These are phyloP conservation scores for Lucinisca nassula DNA, from an alignment of 2,888 invertebrate genomes.

Conservation along the genomic window DNA sequence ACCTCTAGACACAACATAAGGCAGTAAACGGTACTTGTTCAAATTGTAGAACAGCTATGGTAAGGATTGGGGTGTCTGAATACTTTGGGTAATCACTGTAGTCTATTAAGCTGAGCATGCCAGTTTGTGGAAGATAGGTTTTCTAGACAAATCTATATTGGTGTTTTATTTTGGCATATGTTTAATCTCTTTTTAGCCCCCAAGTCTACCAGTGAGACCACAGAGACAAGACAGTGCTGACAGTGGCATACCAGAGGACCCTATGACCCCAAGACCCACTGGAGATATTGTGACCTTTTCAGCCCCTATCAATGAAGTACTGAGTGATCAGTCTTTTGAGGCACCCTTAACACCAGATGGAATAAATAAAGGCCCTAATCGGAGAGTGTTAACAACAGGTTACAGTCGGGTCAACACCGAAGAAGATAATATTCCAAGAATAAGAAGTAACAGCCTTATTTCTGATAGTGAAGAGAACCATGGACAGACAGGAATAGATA, in stretches of 20 bases:
- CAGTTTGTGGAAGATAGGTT: too few species aligned
- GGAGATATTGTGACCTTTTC: not conserved
- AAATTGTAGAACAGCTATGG: too few species aligned
- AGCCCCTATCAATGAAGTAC: not conserved
- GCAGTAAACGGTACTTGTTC: too few species aligned
- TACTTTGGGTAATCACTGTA: too few species aligned
- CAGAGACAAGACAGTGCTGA: constrained; percentile 19
- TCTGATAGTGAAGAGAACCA: too few species aligned
- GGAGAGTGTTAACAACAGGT: not conserved
- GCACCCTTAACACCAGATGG: not conserved
- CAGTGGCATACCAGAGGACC: constrained; percentile 31
- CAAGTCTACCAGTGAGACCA: not conserved
- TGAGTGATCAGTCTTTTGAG: not conserved
- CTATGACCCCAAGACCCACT: not conserved
- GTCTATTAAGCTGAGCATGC: too few species aligned
- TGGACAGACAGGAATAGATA: too few species aligned
- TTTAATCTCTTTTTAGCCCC: not conserved
- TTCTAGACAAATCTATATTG: too few species aligned
- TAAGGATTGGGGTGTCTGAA: too few species aligned
- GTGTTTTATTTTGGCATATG: too few species aligned
- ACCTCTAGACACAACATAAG: too few species aligned
- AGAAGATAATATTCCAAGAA: not conserved
- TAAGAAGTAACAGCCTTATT: too few species aligned
- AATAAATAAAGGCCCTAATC: not conserved
- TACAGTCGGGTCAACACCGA: not conserved